Percentiles rank a stretch among this genome's conserved stretches.
phyloP scores from a whole-genome alignment of 2,797 vertebrate species.

The Falco berigora region DNA sequence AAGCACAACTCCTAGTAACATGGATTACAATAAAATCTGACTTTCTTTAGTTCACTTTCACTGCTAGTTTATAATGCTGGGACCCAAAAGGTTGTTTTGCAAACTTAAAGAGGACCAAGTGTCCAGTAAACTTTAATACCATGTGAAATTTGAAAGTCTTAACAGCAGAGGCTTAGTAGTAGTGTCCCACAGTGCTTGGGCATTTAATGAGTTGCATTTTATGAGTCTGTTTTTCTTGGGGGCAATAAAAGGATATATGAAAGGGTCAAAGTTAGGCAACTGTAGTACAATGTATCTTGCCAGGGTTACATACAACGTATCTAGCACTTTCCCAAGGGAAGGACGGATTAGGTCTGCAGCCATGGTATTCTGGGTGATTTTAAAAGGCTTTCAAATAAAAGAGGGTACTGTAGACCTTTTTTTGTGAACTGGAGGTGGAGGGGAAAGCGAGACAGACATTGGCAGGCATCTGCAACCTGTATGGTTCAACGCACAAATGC shows the following conservation, averaged over 20 bases:
- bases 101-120: slow-evolving; percentile 48
- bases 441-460: background rate
- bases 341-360: background rate
- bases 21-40: slow-evolving; percentile 39
- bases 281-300: background rate
- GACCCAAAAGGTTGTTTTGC: slow-evolving; percentile 49
- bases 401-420: background rate
- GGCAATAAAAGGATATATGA: slow-evolving; percentile 47
- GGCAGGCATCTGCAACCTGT: background rate
- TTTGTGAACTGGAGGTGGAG: background rate
- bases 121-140: slow-evolving; percentile 63
- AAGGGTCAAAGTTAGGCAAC: slow-evolving; percentile 38
- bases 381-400: slow-evolving; percentile 13
- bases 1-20: slow-evolving; percentile 46
- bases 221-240: slow-evolving; percentile 47
- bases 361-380: background rate
- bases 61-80: slow-evolving; percentile 33
- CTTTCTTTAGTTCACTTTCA: slow-evolving; percentile 52
- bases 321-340: slow-evolving; percentile 58
- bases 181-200: slow-evolving; percentile 11
- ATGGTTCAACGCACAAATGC: slow-evolving; percentile 8
- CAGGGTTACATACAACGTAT: background rate
- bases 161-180: slow-evolving; percentile 22
- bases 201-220: slow-evolving; percentile 60
- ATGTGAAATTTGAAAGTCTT: slow-evolving; percentile 57